Conservation (phyloP, 2,888 invertebrate species). For the Acronicta leporina region DNA sequence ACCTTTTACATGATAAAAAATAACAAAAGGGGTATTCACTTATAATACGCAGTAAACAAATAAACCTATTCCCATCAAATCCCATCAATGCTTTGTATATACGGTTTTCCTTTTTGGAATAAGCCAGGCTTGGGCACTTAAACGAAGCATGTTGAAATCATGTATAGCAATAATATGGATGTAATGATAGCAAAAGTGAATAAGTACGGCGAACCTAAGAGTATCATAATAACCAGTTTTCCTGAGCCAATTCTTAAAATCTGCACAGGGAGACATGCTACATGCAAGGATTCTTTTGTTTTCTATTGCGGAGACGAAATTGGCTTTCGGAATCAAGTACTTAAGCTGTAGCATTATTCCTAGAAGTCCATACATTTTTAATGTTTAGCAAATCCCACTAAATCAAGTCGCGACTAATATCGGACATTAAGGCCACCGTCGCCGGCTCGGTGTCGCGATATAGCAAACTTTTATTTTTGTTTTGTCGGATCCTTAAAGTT, state of each 20-base stretch:
- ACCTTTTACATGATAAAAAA: slow-evolving; percentile 12
- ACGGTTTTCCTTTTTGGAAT: slow-evolving; percentile 39
- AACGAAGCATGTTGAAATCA: slow-evolving; percentile 19
- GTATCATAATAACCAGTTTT: slow-evolving; percentile 30
- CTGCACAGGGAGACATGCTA: slow-evolving; percentile 20
- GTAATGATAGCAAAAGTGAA: slow-evolving; percentile 40
- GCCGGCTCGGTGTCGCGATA: slow-evolving; percentile 78
- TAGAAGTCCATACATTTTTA: slow-evolving; percentile 29
- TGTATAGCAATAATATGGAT: slow-evolving; percentile 30
- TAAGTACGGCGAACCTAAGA: slow-evolving; percentile 20
- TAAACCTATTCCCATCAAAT: slow-evolving; percentile 40
- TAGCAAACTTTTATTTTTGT: slow-evolving; percentile 81
- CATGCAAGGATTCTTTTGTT: slow-evolving; percentile 24
- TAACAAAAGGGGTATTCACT: slow-evolving; percentile 27
- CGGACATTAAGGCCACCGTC: slow-evolving; percentile 74
- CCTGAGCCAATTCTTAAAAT: slow-evolving; percentile 16
- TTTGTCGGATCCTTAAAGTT: slow-evolving; percentile 86
- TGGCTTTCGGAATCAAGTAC: slow-evolving; percentile 9
- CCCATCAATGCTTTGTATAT: slow-evolving; percentile 28
- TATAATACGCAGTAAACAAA: slow-evolving; percentile 33
- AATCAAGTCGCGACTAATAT: slow-evolving; percentile 64
- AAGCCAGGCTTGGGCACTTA: slow-evolving; percentile 16
- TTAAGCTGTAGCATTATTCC: slow-evolving; percentile 2
- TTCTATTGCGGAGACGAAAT: slow-evolving; percentile 14
- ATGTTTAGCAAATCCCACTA: slow-evolving; percentile 57